phyloP scores from a whole-genome alignment of 2,888 invertebrate species.

The Alviniconcha strummeri region DNA sequence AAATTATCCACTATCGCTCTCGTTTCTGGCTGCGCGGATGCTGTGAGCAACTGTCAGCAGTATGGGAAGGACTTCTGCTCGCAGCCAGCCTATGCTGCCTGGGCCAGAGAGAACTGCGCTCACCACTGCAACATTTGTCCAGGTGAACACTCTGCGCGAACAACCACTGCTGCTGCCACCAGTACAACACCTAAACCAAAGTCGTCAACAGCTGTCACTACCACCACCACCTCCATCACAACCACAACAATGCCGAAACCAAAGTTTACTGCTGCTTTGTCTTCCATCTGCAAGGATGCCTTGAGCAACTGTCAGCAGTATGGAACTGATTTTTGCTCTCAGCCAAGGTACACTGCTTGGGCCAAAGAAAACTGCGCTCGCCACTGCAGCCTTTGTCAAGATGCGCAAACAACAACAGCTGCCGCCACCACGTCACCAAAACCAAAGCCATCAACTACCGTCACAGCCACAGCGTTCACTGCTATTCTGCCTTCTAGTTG shows the following conservation, averaged over 20 bases:
- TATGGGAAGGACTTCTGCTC: slow-evolving; percentile 43
- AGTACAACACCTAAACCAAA: not conserved
- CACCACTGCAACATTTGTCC: slow-evolving; percentile 43
- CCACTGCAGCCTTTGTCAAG: slow-evolving; percentile 42
- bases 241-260: slow-evolving; percentile 15
- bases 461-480: not conserved
- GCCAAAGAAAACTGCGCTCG: slow-evolving; percentile 46
- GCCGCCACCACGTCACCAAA: not conserved
- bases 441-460: not conserved
- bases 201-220: not conserved
- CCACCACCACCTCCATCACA: not conserved
- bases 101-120: slow-evolving; percentile 50
- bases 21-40: slow-evolving; percentile 27
- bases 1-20: not conserved
- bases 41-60: slow-evolving; percentile 29
- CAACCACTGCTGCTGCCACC: not conserved
- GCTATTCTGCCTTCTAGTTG: not conserved
- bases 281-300: slow-evolving; percentile 30
- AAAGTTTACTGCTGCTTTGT: not conserved
- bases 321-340: slow-evolving; percentile 41
- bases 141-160: not conserved
- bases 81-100: slow-evolving; percentile 41
- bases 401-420: not conserved
- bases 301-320: slow-evolving; percentile 35
- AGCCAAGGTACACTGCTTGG: slow-evolving; percentile 47